Percentiles rank a stretch among this genome's conserved stretches.
Evolutionary conservation across 2,797 vertebrate species (phyloP).

Genomic region (Liasis olivaceus): DNA sequence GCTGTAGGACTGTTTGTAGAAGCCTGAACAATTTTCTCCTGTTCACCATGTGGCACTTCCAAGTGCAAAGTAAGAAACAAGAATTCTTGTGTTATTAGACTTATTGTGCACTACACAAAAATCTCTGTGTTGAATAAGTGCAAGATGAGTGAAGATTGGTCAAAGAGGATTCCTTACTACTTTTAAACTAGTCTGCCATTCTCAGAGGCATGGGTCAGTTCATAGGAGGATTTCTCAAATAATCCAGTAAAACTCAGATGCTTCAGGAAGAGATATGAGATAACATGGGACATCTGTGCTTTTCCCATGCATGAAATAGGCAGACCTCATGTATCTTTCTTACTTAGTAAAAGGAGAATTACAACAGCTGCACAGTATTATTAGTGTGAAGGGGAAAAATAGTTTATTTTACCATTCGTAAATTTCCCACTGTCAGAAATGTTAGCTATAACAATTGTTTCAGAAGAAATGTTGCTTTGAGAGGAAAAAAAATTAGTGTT

Average conservation of each 20-base stretch:
- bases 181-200: neutral
- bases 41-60: neutral
- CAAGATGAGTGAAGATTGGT: neutral
- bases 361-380: neutral
- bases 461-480: neutral
- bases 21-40: neutral
- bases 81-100: neutral
- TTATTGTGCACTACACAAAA: neutral
- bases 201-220: neutral
- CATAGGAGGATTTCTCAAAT: neutral
- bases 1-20: neutral
- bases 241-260: neutral
- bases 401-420: neutral
- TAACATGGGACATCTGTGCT: neutral
- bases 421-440: neutral
- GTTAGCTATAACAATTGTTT: neutral
- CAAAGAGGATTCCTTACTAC: neutral
- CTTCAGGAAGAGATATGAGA: neutral
- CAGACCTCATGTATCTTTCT: neutral
- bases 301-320: neutral
- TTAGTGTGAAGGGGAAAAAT: neutral
- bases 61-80: neutral
- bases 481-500: neutral
- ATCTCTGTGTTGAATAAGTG: neutral
- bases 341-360: neutral